These are phyloP conservation scores for Parnassius mnemosyne DNA, from an alignment of 2,888 invertebrate species.

Conservation along the genomic window DNA sequence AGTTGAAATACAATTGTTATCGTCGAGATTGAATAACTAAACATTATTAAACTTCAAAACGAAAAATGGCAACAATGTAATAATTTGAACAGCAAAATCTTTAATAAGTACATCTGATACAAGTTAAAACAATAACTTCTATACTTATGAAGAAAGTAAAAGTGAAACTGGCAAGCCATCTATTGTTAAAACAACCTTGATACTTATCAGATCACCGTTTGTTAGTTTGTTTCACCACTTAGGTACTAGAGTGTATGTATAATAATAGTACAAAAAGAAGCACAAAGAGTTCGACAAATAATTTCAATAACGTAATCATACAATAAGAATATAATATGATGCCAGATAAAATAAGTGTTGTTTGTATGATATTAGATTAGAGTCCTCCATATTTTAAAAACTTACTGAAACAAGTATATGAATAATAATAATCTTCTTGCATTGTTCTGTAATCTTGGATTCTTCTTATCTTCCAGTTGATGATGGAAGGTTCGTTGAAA, in stretches of 20 bases:
- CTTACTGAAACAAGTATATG: no score
- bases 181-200: conserved; percentile 21
- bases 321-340: neutral
- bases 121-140: conserved; percentile 4
- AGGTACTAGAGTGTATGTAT: conserved; percentile 5
- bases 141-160: conserved; percentile 16
- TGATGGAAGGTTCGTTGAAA: conserved; percentile 59
- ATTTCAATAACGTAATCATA: neutral
- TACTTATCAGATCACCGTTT: conserved; percentile 17
- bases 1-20: no score
- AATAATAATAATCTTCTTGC: no score
- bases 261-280: conserved; percentile 9
- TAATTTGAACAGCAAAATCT: conserved; percentile 9
- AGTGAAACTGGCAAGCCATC: conserved; percentile 9
- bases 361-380: neutral
- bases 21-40: no score
- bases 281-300: conserved; percentile 10
- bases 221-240: conserved; percentile 15
- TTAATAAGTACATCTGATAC: conserved; percentile 13
- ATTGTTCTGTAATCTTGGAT: neutral
- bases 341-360: neutral
- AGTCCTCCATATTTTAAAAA: no score
- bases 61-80: no score
- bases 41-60: no score
- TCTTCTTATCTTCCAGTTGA: conserved; percentile 32